Percentiles rank a stretch among this genome's conserved stretches.
Evolutionary conservation across 2,113 vertebrate species (phyloP).

Genomic region (Cinclus mexicanus): DNA sequence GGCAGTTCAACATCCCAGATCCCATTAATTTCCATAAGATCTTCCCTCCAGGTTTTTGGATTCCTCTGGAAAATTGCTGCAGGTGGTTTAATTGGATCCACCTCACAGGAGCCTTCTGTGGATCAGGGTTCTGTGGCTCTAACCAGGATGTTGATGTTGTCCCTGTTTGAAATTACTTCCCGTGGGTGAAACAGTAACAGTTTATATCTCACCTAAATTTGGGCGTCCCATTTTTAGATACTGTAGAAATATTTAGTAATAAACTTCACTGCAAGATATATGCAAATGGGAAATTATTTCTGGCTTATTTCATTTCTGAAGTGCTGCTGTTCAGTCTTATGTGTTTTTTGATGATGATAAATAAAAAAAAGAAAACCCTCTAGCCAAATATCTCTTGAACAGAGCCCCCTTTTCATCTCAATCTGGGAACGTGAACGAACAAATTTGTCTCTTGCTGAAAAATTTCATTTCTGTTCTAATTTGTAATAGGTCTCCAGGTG

Average conservation of each 20-base stretch:
- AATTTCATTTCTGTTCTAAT: slow-evolving; percentile 42
- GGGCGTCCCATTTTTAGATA: neutral
- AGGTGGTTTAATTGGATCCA: neutral
- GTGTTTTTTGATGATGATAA: slow-evolving; percentile 13
- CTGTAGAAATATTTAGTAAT: neutral
- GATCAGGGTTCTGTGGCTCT: neutral
- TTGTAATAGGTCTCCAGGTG: neutral
- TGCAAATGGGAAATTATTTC: neutral
- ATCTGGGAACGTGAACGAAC: neutral
- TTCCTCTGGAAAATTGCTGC: neutral
- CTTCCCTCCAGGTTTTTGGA: neutral
- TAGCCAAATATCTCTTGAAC: neutral
- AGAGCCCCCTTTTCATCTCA: neutral
- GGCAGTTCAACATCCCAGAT: neutral
- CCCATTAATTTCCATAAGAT: neutral
- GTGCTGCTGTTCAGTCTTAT: neutral
- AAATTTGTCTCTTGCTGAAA: slow-evolving; percentile 35
- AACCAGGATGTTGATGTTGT: neutral
- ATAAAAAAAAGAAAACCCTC: slow-evolving; percentile 32
- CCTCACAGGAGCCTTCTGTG: neutral
- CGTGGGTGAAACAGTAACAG: neutral
- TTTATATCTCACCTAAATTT: neutral
- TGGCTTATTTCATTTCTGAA: neutral
- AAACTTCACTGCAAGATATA: neutral
- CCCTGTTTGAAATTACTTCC: neutral